Conservation (phyloP, 2,797 vertebrate genomes). For the Hoplostethus mediterraneus region DNA sequence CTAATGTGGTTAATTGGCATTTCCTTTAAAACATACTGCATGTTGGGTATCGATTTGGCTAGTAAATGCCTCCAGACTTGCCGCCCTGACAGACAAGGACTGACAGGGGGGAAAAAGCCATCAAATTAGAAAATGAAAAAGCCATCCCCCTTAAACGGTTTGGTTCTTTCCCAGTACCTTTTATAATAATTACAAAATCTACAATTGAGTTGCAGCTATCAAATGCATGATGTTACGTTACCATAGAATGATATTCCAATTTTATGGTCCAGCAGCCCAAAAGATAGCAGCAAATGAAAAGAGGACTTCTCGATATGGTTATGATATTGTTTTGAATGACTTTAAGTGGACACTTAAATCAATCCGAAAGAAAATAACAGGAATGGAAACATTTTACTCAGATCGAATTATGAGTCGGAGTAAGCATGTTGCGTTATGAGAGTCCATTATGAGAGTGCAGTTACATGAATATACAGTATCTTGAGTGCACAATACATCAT, state of each 20-base stretch:
- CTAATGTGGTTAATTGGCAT: conserved; percentile 66
- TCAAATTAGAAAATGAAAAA: conserved; percentile 78
- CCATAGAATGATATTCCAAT: conserved; percentile 75
- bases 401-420: conserved; percentile 30
- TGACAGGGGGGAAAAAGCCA: conserved; percentile 70
- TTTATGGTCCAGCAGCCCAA: conserved; percentile 71
- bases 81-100: conserved; percentile 65
- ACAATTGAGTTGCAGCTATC: conserved; percentile 75
- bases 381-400: conserved; percentile 56
- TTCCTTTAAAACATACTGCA: conserved; percentile 56
- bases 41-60: conserved; percentile 51
- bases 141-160: conserved; percentile 69
- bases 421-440: conserved; percentile 43
- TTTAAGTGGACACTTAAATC: conserved; percentile 45
- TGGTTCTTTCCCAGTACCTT: conserved; percentile 77
- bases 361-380: conserved; percentile 48
- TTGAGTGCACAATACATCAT: conserved; percentile 23
- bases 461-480: conserved; percentile 17
- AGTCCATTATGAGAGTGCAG: conserved; percentile 31
- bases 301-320: conserved; percentile 56
- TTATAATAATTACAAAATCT: conserved; percentile 83
- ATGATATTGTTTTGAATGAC: conserved; percentile 46
- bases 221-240: conserved; percentile 50
- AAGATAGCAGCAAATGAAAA: conserved; percentile 69
- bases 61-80: conserved; percentile 58